Evolutionary conservation across 1,140 invertebrate species (phyloP), one percentile per base, ranked within the genome.

Genomic region (Yoshiicerus persimilis): DNA sequence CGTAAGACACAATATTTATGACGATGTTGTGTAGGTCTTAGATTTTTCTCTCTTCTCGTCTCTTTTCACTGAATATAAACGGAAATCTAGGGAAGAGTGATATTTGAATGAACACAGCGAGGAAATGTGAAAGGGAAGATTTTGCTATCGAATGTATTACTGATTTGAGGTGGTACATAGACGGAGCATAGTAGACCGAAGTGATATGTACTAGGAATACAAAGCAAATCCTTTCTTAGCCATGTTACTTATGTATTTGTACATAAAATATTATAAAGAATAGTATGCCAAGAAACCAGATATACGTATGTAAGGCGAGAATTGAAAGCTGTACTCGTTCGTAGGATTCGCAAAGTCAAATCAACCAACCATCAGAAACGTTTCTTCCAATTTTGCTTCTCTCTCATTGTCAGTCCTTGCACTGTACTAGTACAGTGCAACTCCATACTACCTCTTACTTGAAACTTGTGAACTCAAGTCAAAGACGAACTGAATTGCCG

Each of bases 331-430:
- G 47, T 56, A 56, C 47, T 56, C 47, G 47, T 56, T n/a, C 8
- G 47, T 56, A 56, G 20, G 47, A 56, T 56, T 56, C 47, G 47
- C n/a, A 4, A 56, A 56, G 47, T 56, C 47, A 56, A 56, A 56
- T 56, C 47, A 56, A 56, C 47, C 34, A 80, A 80, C 32, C 32
- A 80, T 20, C 32, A 80, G 23, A 80, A 80, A 34, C 75, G 75
- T 32, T 80, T 80, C 75, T 80, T 80, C 75, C 75, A 80, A 34
- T 80, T 80, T 8, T 80, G 75, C 75, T 80, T 80, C 75, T 36
- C 30, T 36, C 75, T 80, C 75, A 80, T 80, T 80, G 75, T 80
- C 75, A 80, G 75, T 80, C 32, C 47, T 41, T 41, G 10, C 3
- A 9, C 5, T 56, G n/a, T 16, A n/a, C n/a, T n/a, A 20, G 47